Conservation (phyloP, 2,113 vertebrate species). For the Sapajus apella region DNA sequence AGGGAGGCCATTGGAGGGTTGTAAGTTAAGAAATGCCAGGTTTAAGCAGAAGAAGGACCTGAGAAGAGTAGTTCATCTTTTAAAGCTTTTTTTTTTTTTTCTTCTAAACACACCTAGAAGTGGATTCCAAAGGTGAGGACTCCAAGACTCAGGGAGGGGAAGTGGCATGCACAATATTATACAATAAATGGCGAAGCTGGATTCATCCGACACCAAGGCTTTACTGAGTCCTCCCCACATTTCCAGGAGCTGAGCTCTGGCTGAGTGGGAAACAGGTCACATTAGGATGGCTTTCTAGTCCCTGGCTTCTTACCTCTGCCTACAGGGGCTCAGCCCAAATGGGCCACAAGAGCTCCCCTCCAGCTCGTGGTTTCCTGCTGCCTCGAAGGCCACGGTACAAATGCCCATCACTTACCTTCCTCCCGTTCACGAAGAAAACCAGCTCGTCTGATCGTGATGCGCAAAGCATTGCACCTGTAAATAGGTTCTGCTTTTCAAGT, state of each 20-base stretch:
- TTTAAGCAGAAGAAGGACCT: no score
- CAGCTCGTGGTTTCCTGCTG: neutral
- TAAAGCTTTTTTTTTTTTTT: no score
- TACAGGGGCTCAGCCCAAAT: neutral
- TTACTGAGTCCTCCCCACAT: neutral
- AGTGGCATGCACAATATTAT: neutral
- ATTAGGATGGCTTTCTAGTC: neutral
- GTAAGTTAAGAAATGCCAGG: no score
- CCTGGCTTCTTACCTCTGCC: neutral
- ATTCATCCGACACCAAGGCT: neutral
- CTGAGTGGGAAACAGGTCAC: neutral
- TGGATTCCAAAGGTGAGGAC: neutral
- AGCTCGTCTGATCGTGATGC: neutral
- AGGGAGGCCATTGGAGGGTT: no score
- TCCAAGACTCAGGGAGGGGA: neutral
- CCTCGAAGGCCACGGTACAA: neutral
- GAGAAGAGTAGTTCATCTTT: no score
- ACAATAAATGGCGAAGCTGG: neutral
- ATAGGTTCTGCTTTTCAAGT: neutral
- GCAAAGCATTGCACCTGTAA: conserved; percentile 4
- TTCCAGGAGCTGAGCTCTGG: neutral
- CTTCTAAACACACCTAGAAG: neutral
- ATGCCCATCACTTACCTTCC: conserved; percentile 60
- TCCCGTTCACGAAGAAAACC: conserved; percentile 75
- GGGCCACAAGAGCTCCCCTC: neutral